These are phyloP conservation scores for Chlamydotis undulata DNA, from an alignment of 2,113 vertebrate species.

Conservation along the genomic window DNA sequence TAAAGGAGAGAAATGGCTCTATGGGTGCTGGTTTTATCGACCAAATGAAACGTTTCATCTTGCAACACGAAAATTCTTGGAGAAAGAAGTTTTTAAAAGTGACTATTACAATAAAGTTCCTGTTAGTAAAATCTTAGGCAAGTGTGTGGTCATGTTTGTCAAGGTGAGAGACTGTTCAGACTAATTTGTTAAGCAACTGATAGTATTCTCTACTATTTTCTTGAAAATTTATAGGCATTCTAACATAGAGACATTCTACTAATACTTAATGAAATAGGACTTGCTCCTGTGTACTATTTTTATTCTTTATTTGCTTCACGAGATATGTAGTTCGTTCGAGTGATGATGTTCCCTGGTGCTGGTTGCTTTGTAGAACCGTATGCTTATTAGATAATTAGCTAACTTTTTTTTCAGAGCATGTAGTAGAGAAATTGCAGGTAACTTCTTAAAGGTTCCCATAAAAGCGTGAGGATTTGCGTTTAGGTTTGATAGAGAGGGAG, in stretches of 20 bases:
- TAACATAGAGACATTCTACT: background rate
- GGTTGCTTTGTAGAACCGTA: background rate
- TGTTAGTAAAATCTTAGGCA: conserved; percentile 96
- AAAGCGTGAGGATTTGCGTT: background rate
- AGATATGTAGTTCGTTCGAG: background rate
- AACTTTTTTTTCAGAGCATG: background rate
- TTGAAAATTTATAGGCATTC: background rate
- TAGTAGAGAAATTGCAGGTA: background rate
- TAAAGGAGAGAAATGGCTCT: conserved; percentile 96
- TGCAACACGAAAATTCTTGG: conserved; percentile 96
- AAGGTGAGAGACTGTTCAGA: conserved; percentile 82
- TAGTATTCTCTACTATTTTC: background rate
- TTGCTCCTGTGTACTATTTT: background rate
- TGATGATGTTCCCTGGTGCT: background rate
- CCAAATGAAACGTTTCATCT: conserved; percentile 98
- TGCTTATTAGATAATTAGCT: background rate
- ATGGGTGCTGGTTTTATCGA: conserved; percentile 98
- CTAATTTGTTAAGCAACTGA: background rate
- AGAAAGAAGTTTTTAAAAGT: conserved; percentile 99
- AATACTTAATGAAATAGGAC: background rate
- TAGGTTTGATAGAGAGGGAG: background rate
- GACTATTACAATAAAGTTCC: conserved; percentile 99
- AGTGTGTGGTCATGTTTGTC: conserved; percentile 99
- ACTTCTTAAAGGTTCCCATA: background rate
- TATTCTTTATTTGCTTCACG: background rate